Evolutionary conservation across 2,797 vertebrate genomes (phyloP).

Genomic region (Hypotaenidia philippensis): DNA sequence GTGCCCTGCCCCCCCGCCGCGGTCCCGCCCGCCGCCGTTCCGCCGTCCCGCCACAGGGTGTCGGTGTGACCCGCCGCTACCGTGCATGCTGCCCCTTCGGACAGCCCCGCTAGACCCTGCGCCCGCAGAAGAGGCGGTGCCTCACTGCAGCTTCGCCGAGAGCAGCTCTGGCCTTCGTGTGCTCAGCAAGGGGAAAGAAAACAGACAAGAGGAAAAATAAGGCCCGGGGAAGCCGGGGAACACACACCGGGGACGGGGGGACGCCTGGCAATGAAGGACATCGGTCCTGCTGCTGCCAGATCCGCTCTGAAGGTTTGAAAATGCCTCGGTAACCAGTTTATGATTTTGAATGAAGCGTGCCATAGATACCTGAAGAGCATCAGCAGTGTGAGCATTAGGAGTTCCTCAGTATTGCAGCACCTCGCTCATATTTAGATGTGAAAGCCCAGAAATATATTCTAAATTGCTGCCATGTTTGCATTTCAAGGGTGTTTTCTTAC

Average conservation of each 20-base stretch:
- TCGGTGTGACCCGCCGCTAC: neutral
- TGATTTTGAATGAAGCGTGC: neutral
- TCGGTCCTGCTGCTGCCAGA: accelerated
- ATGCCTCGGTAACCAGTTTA: accelerated
- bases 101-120: too few relatives aligned
- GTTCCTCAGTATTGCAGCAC: neutral
- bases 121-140: too few relatives aligned
- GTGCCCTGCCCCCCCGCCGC: too few relatives aligned
- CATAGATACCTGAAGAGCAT: neutral
- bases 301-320: neutral
- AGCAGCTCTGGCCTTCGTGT: accelerated
- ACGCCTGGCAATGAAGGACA: neutral
- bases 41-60: conserved; percentile 6
- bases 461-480: neutral
- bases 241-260: too few relatives aligned
- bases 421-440: neutral
- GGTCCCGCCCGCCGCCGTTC: too few relatives aligned
- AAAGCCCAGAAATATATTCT: neutral
- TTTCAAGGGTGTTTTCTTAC: neutral
- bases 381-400: neutral
- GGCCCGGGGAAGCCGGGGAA: too few relatives aligned
- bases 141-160: neutral
- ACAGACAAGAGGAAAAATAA: too few relatives aligned
- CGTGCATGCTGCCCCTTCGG: too few relatives aligned
- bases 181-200: too few relatives aligned